Evolutionary conservation across 2,797 vertebrate species (phyloP).

Genomic region (Phoeniculus purpureus): DNA sequence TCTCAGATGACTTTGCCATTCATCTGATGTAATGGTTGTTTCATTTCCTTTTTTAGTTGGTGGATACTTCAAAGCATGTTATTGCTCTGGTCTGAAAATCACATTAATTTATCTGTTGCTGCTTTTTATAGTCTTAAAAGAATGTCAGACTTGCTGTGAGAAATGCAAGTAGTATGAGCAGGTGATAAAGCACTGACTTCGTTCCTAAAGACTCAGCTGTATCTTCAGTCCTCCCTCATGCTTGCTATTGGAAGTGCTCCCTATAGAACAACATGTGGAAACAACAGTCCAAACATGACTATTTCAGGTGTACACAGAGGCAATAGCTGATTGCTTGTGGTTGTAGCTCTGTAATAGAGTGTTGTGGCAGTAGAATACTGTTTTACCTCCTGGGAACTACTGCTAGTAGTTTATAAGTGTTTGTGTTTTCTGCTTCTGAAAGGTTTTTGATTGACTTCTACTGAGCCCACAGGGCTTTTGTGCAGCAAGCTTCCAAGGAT

Average conservation of each 20-base stretch:
- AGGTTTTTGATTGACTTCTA: too few species aligned
- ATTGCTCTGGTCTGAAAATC: background rate
- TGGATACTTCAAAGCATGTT: constrained; percentile 8
- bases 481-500: too few species aligned
- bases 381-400: background rate
- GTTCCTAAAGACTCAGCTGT: background rate
- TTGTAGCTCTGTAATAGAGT: background rate
- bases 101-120: constrained; percentile 19
- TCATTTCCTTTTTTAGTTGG: constrained; percentile 37
- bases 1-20: background rate
- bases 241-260: background rate
- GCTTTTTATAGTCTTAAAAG: constrained; percentile 13
- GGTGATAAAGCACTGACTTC: background rate
- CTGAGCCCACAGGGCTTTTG: too few species aligned
- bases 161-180: background rate
- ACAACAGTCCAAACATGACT: background rate
- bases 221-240: background rate
- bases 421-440: background rate
- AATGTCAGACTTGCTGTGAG: background rate
- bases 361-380: background rate
- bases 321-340: background rate
- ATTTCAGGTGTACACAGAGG: background rate
- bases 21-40: background rate
- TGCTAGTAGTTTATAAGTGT: background rate
- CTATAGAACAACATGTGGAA: background rate